Conservation (phyloP, 1,140 invertebrate species). For the Saccostrea cuccullata region DNA sequence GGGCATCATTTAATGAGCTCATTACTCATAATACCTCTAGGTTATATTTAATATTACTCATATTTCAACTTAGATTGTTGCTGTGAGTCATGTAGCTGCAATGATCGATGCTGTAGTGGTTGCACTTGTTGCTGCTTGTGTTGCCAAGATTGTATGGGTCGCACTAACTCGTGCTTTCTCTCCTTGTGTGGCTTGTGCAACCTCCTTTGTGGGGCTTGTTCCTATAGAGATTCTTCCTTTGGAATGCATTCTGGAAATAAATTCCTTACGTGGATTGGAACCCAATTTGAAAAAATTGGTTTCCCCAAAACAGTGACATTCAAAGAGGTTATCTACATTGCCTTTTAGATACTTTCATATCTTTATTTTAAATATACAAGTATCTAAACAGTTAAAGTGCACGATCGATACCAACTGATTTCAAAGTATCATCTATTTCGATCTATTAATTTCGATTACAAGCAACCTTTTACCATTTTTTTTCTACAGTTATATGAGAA, state of each 20-base stretch:
- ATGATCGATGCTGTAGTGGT: neutral
- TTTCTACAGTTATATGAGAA: constrained; percentile 60
- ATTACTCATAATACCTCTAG: no score
- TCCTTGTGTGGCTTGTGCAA: neutral
- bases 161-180: neutral
- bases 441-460: no score
- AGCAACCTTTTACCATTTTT: no score
- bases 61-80: neutral
- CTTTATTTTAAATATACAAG: no score
- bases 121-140: neutral
- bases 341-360: no score
- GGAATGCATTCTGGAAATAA: neutral
- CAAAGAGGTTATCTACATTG: neutral
- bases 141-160: neutral
- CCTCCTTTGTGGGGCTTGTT: neutral
- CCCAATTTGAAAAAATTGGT: neutral
- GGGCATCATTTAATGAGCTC: no score
- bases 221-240: neutral
- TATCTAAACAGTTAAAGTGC: no score
- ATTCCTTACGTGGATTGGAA: neutral
- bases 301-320: neutral
- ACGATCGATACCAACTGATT: no score
- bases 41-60: no score
- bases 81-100: neutral
- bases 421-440: no score